Evolutionary conservation across 1,140 invertebrate genomes (phyloP), one percentile per base, ranked within the genome.

Genomic region (Drosophila navojoa): DNA sequence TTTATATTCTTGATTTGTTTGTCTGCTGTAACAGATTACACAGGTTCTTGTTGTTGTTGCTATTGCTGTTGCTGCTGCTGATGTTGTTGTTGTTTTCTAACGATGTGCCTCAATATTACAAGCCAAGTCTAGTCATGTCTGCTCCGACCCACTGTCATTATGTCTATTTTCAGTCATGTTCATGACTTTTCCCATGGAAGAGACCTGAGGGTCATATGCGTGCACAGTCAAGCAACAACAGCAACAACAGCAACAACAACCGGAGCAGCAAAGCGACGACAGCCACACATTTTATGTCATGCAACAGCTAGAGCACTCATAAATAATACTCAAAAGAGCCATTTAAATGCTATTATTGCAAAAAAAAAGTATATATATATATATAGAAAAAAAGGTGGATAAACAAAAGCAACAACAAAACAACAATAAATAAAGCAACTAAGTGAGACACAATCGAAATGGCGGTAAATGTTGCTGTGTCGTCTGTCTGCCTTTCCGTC

Each of bases 321-420:
- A 81, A 81, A 81, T 81, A 81, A 81, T 78, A 77, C 81, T 81
- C 77, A 81, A 81, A 80, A 81, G 75, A 81, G 79, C 79, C 79
- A 81, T 81, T 81, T 81, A 81, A 81, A 77, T 81, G 74, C 61
- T 81, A 77, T 77, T 79, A 80, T 76, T 79, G 71, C 64, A 35
- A 60, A 61, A 52, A 68, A 27, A 58, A 53, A 19, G 25, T 32
- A 58, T 50, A 19, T 5, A 32, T 5, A 19, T 1, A 32, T 5
- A 1, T 5, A 5, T 7, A 32, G 5, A 9, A 32, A 32, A 45
- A 59, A 62, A 60, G 3, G 29, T 19, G 19, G 19, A 19, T 19
- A 71, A 32, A 72, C 11, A 49, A 52, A 38, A 57, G 47, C 40
- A 50, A 42, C 55, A 47, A 61, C 32, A 42, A 71, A 68, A 32